Conservation (phyloP, 2,888 invertebrate genomes). For the Drosophila parthenogenetica region DNA sequence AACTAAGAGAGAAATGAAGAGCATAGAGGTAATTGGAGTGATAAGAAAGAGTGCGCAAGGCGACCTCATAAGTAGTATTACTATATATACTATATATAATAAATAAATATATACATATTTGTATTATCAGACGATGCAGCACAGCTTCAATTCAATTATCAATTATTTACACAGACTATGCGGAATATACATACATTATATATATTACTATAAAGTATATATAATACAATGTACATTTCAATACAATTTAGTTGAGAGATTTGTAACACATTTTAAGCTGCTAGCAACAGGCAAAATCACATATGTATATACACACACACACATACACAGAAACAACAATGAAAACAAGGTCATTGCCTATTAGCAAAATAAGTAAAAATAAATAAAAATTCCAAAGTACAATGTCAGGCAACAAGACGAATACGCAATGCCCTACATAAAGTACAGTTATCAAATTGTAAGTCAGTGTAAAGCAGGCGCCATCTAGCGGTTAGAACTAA, state of each 20-base stretch:
- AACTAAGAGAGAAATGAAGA: neutral
- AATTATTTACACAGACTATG: conserved; percentile 15
- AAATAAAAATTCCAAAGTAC: conserved; percentile 41
- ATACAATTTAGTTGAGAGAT: conserved; percentile 38
- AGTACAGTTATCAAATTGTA: conserved; percentile 5
- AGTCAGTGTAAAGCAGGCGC: neutral
- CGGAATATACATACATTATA: too few species aligned
- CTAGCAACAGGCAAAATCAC: conserved; percentile 25
- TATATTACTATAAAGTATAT: neutral
- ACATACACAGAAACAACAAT: conserved; percentile 34
- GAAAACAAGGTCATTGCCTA: conserved; percentile 67
- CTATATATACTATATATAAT: conserved; percentile 9
- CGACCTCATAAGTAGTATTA: conserved; percentile 12
- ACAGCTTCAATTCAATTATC: conserved; percentile 47
- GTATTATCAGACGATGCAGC: conserved; percentile 38
- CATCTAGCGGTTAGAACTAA: neutral
- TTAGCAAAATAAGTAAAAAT: conserved; percentile 52
- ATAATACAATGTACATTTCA: neutral
- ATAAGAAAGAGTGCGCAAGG: conserved; percentile 35
- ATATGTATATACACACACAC: neutral
- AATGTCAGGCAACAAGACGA: conserved; percentile 18
- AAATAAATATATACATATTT: conserved; percentile 9
- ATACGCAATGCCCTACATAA: conserved; percentile 24
- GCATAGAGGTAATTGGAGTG: conserved; percentile 13
- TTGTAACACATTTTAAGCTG: conserved; percentile 50